A percentile compares a stretch with the other conserved stretches of the same genome.
These are phyloP conservation scores for Eulemur rufifrons DNA, from an alignment of 2,113 vertebrate genomes.

Conservation along the genomic window DNA sequence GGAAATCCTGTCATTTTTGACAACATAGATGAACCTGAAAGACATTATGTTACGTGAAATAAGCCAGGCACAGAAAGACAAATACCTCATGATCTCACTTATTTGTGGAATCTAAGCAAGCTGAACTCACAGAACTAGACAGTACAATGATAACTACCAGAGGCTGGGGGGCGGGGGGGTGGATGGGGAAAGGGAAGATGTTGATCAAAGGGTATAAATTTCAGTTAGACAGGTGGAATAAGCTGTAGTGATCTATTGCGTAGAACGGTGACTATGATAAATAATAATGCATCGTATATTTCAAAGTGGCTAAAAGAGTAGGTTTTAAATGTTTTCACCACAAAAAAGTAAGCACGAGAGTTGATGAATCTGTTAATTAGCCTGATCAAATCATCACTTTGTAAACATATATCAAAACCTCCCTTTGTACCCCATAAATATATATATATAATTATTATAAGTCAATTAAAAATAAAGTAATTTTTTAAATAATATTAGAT, in stretches of 20 bases:
- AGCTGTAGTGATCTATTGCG: neutral
- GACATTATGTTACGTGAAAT: neutral
- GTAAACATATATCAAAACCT: neutral
- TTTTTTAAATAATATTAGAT: neutral
- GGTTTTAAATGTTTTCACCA: neutral
- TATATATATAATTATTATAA: neutral
- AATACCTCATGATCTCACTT: neutral
- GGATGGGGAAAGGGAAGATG: neutral
- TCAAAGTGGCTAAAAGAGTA: neutral
- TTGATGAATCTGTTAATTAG: neutral
- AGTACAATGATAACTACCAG: neutral
- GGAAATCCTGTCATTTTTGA: neutral
- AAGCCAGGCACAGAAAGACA: neutral
- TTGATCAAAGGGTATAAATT: neutral
- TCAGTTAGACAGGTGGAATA: neutral
- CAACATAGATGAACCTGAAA: neutral
- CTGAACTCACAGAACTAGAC: neutral
- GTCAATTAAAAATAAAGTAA: neutral
- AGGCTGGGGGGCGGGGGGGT: neutral
- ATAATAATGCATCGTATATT: neutral
- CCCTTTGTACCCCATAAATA: neutral
- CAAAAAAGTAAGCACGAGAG: neutral
- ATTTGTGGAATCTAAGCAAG: neutral
- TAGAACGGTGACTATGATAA: neutral
- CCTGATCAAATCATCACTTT: neutral